These are phyloP conservation scores for Phortica variegata DNA, from an alignment of 1,140 invertebrate species.

Conservation along the genomic window DNA sequence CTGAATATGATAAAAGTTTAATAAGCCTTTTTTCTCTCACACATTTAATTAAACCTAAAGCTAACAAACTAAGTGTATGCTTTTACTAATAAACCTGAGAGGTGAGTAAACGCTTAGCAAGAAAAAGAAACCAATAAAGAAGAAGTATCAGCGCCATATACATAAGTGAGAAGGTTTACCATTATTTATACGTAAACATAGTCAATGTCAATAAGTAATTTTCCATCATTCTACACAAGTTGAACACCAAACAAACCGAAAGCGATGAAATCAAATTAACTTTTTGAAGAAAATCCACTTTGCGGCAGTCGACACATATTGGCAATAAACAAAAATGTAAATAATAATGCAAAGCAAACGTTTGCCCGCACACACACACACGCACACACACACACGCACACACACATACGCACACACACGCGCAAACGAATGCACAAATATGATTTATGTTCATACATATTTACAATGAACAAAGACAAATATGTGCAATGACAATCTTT, in stretches of 20 bases:
- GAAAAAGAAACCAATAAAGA: no score
- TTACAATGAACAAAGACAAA: background rate
- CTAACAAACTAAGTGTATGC: no score
- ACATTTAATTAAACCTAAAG: no score
- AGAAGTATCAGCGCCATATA: no score
- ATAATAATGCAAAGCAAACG: conserved; percentile 22
- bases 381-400: conserved; percentile 19
- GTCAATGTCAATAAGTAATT: conserved; percentile 5
- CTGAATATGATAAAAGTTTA: no score
- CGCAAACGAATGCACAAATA: conserved; percentile 1
- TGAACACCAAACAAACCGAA: conserved; percentile 25
- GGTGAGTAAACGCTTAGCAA: no score
- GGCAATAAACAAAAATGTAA: conserved; percentile 30
- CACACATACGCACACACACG: conserved; percentile 1
- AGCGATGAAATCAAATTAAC: conserved; percentile 32
- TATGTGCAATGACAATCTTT: background rate
- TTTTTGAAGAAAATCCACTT: conserved; percentile 27
- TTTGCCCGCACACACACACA: background rate
- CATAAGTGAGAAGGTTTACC: no score
- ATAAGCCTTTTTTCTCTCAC: no score
- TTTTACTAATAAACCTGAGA: no score
- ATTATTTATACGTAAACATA: no score
- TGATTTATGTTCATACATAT: background rate
- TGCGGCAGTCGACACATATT: no score
- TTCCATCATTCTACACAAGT: background rate